These are phyloP conservation scores for Amblyopsis rosae DNA, from an alignment of 2,113 vertebrate genomes.

Conservation along the genomic window DNA sequence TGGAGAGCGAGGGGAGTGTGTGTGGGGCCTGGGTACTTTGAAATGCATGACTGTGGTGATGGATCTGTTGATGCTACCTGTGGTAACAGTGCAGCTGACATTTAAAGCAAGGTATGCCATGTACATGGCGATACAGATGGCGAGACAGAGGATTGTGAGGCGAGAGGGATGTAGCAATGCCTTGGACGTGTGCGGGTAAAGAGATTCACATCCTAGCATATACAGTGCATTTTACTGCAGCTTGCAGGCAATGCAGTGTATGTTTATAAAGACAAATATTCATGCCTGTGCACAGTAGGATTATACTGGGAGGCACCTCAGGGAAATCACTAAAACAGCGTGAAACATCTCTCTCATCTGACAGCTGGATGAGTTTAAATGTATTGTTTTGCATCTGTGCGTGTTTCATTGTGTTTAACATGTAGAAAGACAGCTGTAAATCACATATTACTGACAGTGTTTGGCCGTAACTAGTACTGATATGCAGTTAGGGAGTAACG, in stretches of 20 bases:
- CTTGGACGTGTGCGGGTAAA: background rate
- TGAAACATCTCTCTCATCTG: background rate
- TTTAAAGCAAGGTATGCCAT: conserved; percentile 1
- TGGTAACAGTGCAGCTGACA: conserved; percentile 16
- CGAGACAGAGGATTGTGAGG: conserved; percentile 8
- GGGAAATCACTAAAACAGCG: background rate
- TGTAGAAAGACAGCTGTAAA: no score
- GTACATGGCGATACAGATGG: background rate
- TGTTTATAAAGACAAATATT: conserved; percentile 10
- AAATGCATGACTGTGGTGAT: conserved; percentile 61
- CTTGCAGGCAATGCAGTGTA: conserved; percentile 7
- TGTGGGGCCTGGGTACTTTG: conserved; percentile 41
- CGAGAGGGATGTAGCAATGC: conserved; percentile 8
- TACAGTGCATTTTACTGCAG: background rate
- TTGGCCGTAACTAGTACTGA: no score
- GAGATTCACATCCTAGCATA: background rate
- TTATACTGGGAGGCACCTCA: background rate
- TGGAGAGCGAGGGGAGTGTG: conserved; percentile 18
- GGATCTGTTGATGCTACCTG: conserved; percentile 45
- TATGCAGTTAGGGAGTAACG: no score
- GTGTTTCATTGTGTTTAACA: background rate
- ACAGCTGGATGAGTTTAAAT: background rate
- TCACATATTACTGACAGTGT: no score
- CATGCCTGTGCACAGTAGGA: background rate
- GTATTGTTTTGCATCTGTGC: background rate